Evolutionary conservation across 1,140 invertebrate species (phyloP).

Genomic region (Plectrocnemia conspersa): DNA sequence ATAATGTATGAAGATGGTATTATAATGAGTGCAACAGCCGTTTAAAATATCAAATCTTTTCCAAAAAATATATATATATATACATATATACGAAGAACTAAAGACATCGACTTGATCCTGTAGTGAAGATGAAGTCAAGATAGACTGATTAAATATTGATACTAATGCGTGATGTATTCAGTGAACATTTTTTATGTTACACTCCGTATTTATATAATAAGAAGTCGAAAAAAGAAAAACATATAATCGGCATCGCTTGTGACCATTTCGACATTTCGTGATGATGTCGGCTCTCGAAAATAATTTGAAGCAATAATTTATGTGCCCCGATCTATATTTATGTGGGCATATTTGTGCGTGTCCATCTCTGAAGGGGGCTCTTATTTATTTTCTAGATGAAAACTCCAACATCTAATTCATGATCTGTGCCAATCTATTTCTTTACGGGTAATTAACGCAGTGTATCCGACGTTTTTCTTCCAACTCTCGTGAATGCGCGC

Average conservation of each 20-base stretch:
- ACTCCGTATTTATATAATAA: too few species aligned
- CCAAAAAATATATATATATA: too few species aligned
- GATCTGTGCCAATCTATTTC: constrained; percentile 26
- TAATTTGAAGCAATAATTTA: constrained; percentile 23
- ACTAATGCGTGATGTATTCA: too few species aligned
- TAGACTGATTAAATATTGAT: too few species aligned
- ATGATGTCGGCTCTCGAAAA: constrained; percentile 22
- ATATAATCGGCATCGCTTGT: constrained; percentile 11
- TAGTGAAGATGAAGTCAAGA: too few species aligned
- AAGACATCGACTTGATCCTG: too few species aligned
- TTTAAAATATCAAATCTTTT: too few species aligned
- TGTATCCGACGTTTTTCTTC: constrained; percentile 16
- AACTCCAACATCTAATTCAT: constrained; percentile 20
- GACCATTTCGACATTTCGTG: constrained; percentile 22
- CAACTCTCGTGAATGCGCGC: too few species aligned
- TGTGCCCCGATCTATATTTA: constrained; percentile 11
- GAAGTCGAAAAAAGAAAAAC: background rate
- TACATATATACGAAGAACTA: too few species aligned
- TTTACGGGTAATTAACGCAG: constrained; percentile 23
- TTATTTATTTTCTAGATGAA: constrained; percentile 24
- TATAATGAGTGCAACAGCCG: too few species aligned
- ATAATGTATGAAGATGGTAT: too few species aligned
- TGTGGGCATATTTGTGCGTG: background rate
- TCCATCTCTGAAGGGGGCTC: constrained; percentile 3
- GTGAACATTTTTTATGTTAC: too few species aligned